Conservation (phyloP, 2,113 vertebrate species). For the Microtus montanus region DNA sequence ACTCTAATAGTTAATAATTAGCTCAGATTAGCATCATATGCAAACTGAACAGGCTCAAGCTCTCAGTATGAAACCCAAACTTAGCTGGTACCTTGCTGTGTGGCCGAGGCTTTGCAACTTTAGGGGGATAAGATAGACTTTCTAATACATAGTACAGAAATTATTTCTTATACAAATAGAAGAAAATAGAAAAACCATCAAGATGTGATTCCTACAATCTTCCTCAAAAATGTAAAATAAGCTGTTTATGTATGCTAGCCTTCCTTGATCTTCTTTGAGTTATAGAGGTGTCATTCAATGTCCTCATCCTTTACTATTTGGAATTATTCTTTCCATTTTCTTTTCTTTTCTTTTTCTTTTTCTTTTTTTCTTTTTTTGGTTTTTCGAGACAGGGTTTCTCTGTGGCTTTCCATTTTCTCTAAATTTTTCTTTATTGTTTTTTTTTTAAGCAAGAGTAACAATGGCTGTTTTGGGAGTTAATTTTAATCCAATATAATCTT, state of each 20-base stretch:
- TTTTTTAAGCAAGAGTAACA: background rate
- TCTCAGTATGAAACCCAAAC: background rate
- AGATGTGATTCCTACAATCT: background rate
- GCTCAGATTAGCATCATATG: background rate
- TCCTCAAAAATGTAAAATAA: background rate
- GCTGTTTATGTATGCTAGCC: background rate
- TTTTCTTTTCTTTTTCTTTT: background rate
- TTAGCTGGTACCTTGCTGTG: background rate
- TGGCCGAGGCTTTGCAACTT: background rate
- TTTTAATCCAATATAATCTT: background rate
- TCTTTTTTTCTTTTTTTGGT: too few species aligned
- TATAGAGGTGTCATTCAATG: background rate
- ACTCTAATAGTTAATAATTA: background rate
- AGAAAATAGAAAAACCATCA: background rate
- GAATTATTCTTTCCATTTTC: background rate
- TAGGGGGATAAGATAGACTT: background rate
- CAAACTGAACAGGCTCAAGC: background rate
- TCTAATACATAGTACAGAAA: background rate
- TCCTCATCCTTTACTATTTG: background rate
- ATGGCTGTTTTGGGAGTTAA: background rate
- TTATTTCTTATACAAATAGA: background rate
- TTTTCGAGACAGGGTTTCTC: too few species aligned
- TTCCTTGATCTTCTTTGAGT: background rate
- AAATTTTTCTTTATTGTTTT: background rate
- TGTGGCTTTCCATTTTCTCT: background rate